A percentile compares a stretch with the other conserved stretches of the same genome.
phyloP scores from a whole-genome alignment of 2,797 vertebrate species.

The Phalanger gymnotis region DNA sequence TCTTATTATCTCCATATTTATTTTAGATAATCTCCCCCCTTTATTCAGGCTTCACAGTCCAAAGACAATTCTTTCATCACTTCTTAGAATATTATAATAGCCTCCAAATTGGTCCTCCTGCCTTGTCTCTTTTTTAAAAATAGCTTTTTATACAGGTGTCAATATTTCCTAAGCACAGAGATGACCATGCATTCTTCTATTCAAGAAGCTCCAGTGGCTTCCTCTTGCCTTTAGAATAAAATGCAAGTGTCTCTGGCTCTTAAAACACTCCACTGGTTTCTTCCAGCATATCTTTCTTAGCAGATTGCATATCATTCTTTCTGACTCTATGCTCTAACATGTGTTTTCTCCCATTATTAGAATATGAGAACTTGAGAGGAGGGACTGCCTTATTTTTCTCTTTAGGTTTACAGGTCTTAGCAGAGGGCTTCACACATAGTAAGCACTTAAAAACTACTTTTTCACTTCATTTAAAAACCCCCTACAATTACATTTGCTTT shows the following conservation, averaged over 20 bases:
- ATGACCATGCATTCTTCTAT: neutral
- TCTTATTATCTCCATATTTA: neutral
- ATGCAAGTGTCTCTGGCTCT: neutral
- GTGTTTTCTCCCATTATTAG: neutral
- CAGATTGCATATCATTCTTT: neutral
- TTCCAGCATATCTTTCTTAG: neutral
- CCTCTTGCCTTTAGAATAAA: neutral
- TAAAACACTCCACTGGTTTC: neutral
- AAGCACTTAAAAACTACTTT: neutral
- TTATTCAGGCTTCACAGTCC: neutral
- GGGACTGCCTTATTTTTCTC: neutral
- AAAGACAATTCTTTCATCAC: neutral
- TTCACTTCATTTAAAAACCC: neutral
- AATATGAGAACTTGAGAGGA: neutral
- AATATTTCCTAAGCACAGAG: neutral
- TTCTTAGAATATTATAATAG: neutral
- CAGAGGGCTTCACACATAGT: neutral
- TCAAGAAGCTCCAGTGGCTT: neutral
- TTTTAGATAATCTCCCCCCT: neutral
- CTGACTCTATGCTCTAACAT: neutral
- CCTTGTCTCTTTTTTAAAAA: neutral
- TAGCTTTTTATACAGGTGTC: neutral
- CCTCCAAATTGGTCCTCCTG: neutral
- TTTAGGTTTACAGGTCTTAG: neutral
- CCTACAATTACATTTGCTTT: neutral